These are phyloP conservation scores for Drosophila parvula DNA, from an alignment of 1,140 invertebrate species.

Conservation along the genomic window DNA sequence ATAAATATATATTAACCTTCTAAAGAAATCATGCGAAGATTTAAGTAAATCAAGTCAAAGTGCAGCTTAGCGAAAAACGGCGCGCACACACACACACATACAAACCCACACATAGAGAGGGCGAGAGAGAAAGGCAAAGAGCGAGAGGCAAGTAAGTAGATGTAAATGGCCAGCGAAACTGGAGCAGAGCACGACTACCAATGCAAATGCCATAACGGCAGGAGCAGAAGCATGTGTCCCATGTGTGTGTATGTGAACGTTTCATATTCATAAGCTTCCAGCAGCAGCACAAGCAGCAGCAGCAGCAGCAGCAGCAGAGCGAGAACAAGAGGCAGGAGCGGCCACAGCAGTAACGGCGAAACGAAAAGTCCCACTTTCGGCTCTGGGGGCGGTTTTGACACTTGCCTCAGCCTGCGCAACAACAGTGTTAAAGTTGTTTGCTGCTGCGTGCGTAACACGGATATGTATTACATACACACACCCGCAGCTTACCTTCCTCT, in stretches of 20 bases:
- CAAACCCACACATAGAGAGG: constrained; percentile 14
- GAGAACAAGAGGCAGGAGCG: constrained; percentile 9
- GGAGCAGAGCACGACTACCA: constrained; percentile 56
- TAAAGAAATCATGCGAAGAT: constrained; percentile 38
- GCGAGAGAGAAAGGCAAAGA: constrained; percentile 27
- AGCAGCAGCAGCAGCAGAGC: constrained; percentile 30
- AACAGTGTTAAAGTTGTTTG: constrained; percentile 75
- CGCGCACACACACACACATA: constrained; percentile 44
- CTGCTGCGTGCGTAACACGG: constrained; percentile 75
- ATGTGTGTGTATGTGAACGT: constrained; percentile 46
- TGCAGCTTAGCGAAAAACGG: constrained; percentile 66
- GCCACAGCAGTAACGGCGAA: constrained; percentile 42
- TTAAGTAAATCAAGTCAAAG: constrained; percentile 32
- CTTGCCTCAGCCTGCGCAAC: constrained; percentile 68
- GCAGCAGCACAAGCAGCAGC: constrained; percentile 19
- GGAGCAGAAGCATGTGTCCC: constrained; percentile 31
- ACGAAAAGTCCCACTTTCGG: constrained; percentile 74
- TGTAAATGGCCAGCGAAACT: constrained; percentile 65
- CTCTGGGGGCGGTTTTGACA: constrained; percentile 78
- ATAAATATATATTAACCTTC: constrained; percentile 53
- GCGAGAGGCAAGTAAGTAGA: constrained; percentile 53
- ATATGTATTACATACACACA: constrained; percentile 29
- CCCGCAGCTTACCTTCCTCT: constrained; percentile 37
- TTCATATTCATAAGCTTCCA: constrained; percentile 75
- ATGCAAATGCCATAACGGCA: constrained; percentile 19